phyloP scores from a whole-genome alignment of 2,113 vertebrate genomes.

The Eudyptes chrysolophus region DNA sequence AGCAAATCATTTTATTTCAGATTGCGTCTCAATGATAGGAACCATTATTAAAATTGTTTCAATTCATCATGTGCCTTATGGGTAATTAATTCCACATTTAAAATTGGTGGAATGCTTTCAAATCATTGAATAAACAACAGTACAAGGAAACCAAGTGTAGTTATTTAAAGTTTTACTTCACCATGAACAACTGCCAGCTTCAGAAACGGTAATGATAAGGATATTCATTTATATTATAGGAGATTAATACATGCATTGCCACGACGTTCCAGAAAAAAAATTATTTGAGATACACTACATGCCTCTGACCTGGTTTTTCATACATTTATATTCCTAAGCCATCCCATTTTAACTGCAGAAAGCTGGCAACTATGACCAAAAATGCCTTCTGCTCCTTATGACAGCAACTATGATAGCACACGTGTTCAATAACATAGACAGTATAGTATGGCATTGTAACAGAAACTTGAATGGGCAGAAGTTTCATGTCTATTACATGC shows the following conservation, averaged over 20 bases:
- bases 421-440: not conserved
- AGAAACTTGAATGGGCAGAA: not conserved
- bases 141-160: not conserved
- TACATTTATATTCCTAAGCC: not conserved
- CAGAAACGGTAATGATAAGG: not conserved
- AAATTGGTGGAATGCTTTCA: not conserved
- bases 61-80: not conserved
- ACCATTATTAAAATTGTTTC: not conserved
- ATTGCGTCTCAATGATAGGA: not conserved
- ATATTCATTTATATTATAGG: not conserved
- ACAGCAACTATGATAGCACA: not conserved
- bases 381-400: not conserved
- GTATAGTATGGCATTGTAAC: not conserved
- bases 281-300: not conserved
- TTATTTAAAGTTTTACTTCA: not conserved
- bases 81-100: not conserved
- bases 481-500: not conserved
- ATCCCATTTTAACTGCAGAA: not conserved
- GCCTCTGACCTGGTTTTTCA: not conserved
- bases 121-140: not conserved
- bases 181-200: not conserved
- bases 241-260: not conserved
- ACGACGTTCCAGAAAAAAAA: not conserved
- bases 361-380: not conserved
- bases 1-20: not conserved